These are phyloP conservation scores for Torymus texanus DNA, from an alignment of 2,888 invertebrate species.

Conservation along the genomic window DNA sequence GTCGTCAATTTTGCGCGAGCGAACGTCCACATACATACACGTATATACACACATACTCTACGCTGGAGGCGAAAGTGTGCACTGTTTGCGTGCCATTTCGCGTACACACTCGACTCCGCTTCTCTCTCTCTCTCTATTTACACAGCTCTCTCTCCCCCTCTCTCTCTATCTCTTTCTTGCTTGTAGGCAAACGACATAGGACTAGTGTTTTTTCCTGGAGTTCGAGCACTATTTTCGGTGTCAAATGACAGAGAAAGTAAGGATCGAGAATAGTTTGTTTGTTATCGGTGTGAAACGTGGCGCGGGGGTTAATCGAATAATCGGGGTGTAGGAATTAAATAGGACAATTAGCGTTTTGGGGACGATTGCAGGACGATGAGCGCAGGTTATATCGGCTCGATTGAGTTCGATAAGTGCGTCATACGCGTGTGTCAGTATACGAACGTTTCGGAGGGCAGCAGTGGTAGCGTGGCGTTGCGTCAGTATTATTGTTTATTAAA, in stretches of 20 bases:
- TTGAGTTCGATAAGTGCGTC: neutral
- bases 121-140: neutral
- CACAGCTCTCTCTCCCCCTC: neutral
- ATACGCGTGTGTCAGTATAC: too few species aligned
- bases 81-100: too few species aligned
- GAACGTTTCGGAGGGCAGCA: too few species aligned
- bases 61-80: too few species aligned
- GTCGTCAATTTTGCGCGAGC: constrained; percentile 12
- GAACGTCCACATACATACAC: neutral
- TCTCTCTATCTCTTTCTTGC: too few species aligned
- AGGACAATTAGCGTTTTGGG: constrained; percentile 12
- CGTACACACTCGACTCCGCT: neutral
- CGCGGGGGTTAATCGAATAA: neutral
- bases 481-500: too few species aligned
- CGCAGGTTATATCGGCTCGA: neutral
- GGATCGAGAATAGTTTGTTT: neutral
- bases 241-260: neutral
- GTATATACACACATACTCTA: too few species aligned
- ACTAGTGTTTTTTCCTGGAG: too few species aligned
- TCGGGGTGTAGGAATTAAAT: neutral
- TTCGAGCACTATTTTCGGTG: too few species aligned
- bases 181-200: too few species aligned
- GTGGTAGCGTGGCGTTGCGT: too few species aligned
- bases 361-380: neutral
- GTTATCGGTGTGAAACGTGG: neutral